Percentiles rank a stretch among this genome's conserved stretches.
These are phyloP conservation scores for Atta texana DNA, from an alignment of 1,140 invertebrate genomes.

Conservation along the genomic window DNA sequence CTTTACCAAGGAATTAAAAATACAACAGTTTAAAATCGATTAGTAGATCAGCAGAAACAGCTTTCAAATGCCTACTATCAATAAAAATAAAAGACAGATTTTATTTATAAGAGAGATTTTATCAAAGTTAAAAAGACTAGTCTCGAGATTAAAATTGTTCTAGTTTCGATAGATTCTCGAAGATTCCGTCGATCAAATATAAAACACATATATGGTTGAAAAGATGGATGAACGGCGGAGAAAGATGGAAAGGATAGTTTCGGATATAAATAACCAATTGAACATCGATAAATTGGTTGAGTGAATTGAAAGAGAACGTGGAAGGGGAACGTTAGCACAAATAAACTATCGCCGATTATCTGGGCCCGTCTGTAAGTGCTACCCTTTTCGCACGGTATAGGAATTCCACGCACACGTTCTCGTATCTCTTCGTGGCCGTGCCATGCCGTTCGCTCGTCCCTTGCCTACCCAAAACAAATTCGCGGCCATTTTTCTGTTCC, in stretches of 20 bases:
- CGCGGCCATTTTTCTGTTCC: constrained; percentile 75
- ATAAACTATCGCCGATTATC: constrained; percentile 75
- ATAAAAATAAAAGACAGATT: neutral
- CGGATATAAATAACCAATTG: constrained; percentile 75
- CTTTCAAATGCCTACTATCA: neutral
- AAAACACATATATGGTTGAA: neutral
- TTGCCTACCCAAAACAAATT: constrained; percentile 72
- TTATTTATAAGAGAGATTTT: too few relatives aligned
- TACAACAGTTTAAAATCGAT: neutral
- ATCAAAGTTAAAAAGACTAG: constrained; percentile 2
- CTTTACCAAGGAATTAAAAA: neutral
- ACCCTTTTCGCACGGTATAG: constrained; percentile 51
- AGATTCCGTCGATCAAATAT: constrained; percentile 1
- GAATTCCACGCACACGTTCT: constrained; percentile 59
- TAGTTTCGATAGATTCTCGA: neutral
- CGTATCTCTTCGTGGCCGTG: constrained; percentile 20
- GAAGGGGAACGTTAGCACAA: constrained; percentile 66
- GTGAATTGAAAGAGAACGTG: constrained; percentile 20
- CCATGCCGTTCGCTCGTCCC: neutral
- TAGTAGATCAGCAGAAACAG: neutral
- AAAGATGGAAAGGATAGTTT: constrained; percentile 36
- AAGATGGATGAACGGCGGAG: constrained; percentile 11
- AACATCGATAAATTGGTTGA: constrained; percentile 78
- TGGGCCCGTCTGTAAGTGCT: constrained; percentile 56
- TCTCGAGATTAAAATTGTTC: neutral